These are phyloP conservation scores for Neogale vison DNA, from an alignment of 2,113 vertebrate genomes.

Conservation along the genomic window DNA sequence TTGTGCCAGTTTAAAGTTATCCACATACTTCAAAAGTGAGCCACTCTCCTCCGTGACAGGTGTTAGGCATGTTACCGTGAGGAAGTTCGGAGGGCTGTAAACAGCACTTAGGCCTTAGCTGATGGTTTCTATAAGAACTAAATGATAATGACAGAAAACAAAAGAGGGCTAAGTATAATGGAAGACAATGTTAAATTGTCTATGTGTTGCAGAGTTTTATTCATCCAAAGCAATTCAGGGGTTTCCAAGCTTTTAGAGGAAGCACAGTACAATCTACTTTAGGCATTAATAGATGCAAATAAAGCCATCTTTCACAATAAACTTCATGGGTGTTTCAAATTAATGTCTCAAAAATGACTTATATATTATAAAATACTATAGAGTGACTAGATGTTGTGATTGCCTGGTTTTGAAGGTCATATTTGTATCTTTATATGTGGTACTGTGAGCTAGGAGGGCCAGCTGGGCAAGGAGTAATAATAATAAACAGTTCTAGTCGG, in stretches of 20 bases:
- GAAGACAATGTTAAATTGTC: not conserved
- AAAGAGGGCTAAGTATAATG: constrained; percentile 39
- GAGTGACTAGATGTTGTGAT: not conserved
- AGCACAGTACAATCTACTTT: not conserved
- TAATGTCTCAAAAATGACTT: constrained; percentile 41
- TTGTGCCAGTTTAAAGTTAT: constrained; percentile 24
- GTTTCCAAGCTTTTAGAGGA: not conserved
- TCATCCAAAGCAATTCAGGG: not conserved
- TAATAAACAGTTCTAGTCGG: not conserved
- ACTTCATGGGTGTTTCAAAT: constrained; percentile 8
- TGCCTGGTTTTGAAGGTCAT: constrained; percentile 13
- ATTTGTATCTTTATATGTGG: constrained; percentile 17
- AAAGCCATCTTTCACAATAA: constrained; percentile 52
- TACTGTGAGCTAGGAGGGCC: not conserved
- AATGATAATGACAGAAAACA: constrained; percentile 56
- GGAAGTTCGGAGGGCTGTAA: not conserved
- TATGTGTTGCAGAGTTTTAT: not conserved
- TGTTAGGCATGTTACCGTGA: not conserved
- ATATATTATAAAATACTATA: constrained; percentile 28
- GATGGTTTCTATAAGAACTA: constrained; percentile 7
- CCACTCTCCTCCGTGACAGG: not conserved
- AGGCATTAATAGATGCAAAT: not conserved
- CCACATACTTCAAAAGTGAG: constrained; percentile 14
- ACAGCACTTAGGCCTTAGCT: not conserved
- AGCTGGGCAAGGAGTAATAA: not conserved